phyloP scores from a whole-genome alignment of 2,113 vertebrate genomes.

The Grus americana region DNA sequence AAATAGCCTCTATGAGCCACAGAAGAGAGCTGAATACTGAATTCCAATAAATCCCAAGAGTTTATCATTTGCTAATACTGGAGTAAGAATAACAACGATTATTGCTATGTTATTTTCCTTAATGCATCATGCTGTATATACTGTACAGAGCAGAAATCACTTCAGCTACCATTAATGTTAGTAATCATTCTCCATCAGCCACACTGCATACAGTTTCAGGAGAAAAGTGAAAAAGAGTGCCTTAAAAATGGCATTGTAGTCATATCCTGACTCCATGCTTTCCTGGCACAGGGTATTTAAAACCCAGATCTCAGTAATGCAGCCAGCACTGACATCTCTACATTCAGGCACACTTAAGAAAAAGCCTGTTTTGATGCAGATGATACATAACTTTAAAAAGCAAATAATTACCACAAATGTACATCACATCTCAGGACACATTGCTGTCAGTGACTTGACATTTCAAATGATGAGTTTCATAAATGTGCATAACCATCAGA shows the following conservation, averaged over 20 bases:
- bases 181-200: constrained; percentile 14
- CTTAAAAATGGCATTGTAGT: constrained; percentile 26
- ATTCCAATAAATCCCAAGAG: neutral
- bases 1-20: neutral
- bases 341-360: constrained; percentile 28
- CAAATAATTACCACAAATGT: constrained; percentile 64
- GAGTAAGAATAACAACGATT: constrained; percentile 10
- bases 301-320: neutral
- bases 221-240: neutral
- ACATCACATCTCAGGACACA: constrained; percentile 56
- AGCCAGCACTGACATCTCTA: constrained; percentile 2
- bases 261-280: constrained; percentile 1
- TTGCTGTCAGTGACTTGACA: constrained; percentile 59
- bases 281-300: constrained; percentile 1
- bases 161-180: constrained; percentile 6
- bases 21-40: neutral
- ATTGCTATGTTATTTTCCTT: neutral
- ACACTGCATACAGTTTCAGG: neutral
- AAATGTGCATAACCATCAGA: constrained; percentile 29
- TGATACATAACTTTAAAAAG: constrained; percentile 61
- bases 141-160: neutral
- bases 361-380: constrained; percentile 37
- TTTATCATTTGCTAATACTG: neutral
- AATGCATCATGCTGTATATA: neutral
- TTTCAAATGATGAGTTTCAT: constrained; percentile 58